Evolutionary conservation across 2,113 vertebrate species (phyloP).

Genomic region (Lichenostomus cassidix): DNA sequence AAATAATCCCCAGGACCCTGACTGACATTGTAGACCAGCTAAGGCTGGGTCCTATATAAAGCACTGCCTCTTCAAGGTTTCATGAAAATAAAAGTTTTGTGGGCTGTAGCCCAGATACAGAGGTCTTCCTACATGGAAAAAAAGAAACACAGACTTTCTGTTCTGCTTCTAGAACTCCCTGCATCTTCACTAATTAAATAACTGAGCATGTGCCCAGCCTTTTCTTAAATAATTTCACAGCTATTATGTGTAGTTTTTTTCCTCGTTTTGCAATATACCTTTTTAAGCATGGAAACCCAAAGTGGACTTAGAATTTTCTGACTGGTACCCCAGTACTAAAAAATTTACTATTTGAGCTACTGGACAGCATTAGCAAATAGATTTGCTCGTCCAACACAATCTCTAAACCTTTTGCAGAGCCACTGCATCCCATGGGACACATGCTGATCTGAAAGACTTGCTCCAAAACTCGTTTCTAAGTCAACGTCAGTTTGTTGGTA

Average conservation of each 20-base stretch:
- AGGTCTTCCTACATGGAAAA: neutral
- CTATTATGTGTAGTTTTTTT: neutral
- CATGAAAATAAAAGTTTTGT: neutral
- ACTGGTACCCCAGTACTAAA: neutral
- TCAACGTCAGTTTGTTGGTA: neutral
- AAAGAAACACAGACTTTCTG: neutral
- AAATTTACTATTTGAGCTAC: neutral
- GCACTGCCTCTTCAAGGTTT: neutral
- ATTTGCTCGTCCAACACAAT: neutral
- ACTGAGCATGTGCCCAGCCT: neutral
- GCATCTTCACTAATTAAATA: neutral
- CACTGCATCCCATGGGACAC: neutral
- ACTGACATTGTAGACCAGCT: neutral
- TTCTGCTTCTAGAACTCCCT: neutral
- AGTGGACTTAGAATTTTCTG: neutral
- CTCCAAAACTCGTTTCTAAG: neutral
- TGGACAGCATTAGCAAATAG: neutral
- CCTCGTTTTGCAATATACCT: neutral
- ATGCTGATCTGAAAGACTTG: accelerated
- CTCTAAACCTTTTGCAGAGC: neutral
- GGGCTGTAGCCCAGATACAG: neutral
- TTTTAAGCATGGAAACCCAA: neutral
- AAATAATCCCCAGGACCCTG: neutral
- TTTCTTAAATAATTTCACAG: neutral
- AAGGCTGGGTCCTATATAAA: neutral